These are phyloP conservation scores for Pempheris klunzingeri DNA, from an alignment of 2,797 vertebrate genomes.

Conservation along the genomic window DNA sequence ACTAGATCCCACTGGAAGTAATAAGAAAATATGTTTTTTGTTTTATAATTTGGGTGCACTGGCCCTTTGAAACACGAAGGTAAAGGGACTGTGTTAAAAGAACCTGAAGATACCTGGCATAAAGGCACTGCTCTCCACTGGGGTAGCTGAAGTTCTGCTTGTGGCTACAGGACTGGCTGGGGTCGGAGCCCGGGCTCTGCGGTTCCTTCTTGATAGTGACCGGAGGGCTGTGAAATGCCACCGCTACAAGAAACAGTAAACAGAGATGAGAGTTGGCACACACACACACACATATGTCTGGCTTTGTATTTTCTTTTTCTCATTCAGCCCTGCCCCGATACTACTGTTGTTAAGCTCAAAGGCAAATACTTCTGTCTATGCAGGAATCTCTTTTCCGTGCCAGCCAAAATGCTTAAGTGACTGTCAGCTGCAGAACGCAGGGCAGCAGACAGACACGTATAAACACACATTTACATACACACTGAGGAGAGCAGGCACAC, in stretches of 20 bases:
- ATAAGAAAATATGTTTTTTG: not conserved
- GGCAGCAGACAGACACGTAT: constrained; percentile 66
- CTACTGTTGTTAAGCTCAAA: constrained; percentile 54
- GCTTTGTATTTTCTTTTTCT: constrained; percentile 25
- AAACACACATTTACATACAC: constrained; percentile 54
- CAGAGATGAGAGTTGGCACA: constrained; percentile 42
- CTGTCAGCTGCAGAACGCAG: constrained; percentile 70
- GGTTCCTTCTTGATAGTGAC: constrained; percentile 97
- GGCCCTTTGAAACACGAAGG: not conserved
- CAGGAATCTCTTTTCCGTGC: constrained; percentile 74
- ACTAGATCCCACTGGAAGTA: not conserved
- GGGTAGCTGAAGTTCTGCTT: constrained; percentile 89
- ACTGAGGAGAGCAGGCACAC: constrained; percentile 19
- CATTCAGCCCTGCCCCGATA: constrained; percentile 51
- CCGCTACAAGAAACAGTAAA: constrained; percentile 77
- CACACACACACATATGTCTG: not conserved
- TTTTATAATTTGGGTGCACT: not conserved
- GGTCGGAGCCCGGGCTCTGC: constrained; percentile 91
- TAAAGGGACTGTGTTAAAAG: not conserved
- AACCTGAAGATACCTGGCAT: constrained; percentile 87
- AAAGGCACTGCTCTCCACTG: constrained; percentile 96
- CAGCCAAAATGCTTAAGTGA: constrained; percentile 73
- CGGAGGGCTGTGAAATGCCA: constrained; percentile 96
- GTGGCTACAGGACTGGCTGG: constrained; percentile 91
- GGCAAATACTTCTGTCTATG: constrained; percentile 70